Conservation (phyloP, 2,113 vertebrate species). For the Macrotus californicus region DNA sequence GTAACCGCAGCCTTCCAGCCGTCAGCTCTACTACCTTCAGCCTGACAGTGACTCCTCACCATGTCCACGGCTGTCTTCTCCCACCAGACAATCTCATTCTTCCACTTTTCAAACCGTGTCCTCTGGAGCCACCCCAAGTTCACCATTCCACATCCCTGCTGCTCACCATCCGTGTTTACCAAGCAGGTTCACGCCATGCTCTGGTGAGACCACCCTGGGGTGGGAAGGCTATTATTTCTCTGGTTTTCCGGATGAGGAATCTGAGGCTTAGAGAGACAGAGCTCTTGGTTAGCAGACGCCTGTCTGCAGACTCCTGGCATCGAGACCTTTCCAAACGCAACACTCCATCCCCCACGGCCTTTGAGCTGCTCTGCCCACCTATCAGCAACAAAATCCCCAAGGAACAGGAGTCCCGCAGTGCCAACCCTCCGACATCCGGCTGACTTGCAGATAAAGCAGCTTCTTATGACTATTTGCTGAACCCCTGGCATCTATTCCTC, state of each 20-base stretch:
- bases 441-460: not conserved
- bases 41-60: not conserved
- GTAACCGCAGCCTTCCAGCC: not conserved
- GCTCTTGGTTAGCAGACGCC: not conserved
- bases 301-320: not conserved
- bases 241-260: not conserved
- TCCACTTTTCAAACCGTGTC: not conserved
- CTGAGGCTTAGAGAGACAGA: not conserved
- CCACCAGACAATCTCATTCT: not conserved
- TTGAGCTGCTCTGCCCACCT: not conserved
- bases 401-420: not conserved
- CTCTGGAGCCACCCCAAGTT: not conserved
- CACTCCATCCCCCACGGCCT: not conserved
- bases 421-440: not conserved
- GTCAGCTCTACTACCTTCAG: not conserved
- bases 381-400: not conserved
- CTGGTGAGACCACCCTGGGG: fast-evolving
- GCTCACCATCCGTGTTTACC: not conserved
- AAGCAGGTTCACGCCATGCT: not conserved
- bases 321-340: not conserved
- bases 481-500: not conserved
- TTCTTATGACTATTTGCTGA: not conserved
- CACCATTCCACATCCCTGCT: fast-evolving
- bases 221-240: not conserved
- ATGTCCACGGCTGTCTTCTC: not conserved